A percentile compares a stretch with the other conserved stretches of the same genome.
phyloP scores from a whole-genome alignment of 2,113 vertebrate genomes.

The Bos indicus region DNA sequence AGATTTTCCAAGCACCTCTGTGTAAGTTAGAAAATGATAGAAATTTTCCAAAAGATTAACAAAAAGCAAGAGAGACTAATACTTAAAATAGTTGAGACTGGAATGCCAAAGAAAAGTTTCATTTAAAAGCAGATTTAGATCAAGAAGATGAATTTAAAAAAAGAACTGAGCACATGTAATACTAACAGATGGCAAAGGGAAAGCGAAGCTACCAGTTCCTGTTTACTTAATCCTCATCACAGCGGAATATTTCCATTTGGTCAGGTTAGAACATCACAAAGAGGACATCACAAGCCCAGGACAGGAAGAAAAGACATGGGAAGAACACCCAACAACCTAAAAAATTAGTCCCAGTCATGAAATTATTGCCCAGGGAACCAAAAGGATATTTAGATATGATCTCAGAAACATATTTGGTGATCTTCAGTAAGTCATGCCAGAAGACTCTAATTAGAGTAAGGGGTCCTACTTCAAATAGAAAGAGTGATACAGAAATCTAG shows the following conservation, averaged over 20 bases:
- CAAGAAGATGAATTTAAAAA: conserved; percentile 28
- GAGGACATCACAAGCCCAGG: background rate
- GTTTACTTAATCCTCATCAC: background rate
- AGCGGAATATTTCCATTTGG: background rate
- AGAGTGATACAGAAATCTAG: background rate
- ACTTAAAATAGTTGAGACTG: background rate
- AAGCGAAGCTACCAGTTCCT: background rate
- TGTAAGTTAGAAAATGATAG: background rate
- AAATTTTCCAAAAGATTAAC: background rate
- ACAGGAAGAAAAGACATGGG: background rate
- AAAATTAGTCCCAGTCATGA: background rate
- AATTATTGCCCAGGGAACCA: background rate
- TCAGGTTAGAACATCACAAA: background rate
- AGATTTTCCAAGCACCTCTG: background rate
- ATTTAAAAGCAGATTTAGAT: conserved; percentile 23
- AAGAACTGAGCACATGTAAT: background rate
- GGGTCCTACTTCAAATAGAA: background rate
- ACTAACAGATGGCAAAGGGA: background rate
- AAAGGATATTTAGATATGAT: background rate
- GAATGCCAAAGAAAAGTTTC: background rate
- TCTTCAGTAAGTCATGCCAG: background rate
- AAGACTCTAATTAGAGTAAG: background rate
- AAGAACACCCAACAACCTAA: background rate
- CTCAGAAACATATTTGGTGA: background rate
- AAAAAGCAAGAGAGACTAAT: background rate